Base-by-base conservation (phyloP, 2,888 invertebrate species). In the Zelleria hepariella region DNA sequence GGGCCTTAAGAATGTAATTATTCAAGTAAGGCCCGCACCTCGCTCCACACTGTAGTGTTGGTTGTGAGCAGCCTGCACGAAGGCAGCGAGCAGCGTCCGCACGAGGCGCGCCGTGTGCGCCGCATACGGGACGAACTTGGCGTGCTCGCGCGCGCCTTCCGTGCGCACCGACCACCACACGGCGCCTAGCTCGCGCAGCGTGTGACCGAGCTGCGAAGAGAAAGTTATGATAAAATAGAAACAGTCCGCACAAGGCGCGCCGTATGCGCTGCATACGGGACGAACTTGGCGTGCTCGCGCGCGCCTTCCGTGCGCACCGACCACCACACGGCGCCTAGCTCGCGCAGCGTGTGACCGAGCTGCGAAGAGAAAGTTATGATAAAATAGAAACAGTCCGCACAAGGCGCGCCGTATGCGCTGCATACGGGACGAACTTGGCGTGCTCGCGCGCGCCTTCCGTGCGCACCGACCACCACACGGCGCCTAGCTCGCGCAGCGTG, bases 301-400 rank as follows among this genome's bases (percentile, higher is more conserved):
- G 60, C 2, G 68, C 58, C 4, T 1, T 21, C 26, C 7, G 3
- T 24, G 2, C 82, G 75, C 0, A 68, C 73, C 26, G 69, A 73
- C 79, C 82, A 80, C 80, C 85, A 86, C 0, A 71, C 32, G 18
- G 62, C 64, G 32, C 86, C 86, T 18, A 86, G 59, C 26, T 76
- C 74, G 1, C 80, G 75, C 0, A 83, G 71, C 0, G 82, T 58
- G 60, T 79, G 70, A 0, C 80, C 78, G 6, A 84, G 63, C 86
- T 86, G 67, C 10, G 7, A 26, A 4, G 10, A 25, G 58, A 52
- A 53, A 54, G n/a, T n/a, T n/a, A n/a, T n/a, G n/a, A n/a, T n/a
- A n/a, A n/a, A n/a, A n/a, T n/a, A n/a, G n/a, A n/a, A n/a, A n/a
- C n/a, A n/a, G 67, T 62, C 21, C 62, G 62, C 61, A 80, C 64